These are phyloP conservation scores for Lasioglossum albipes DNA, from an alignment of 1,140 invertebrate genomes.

Conservation along the genomic window DNA sequence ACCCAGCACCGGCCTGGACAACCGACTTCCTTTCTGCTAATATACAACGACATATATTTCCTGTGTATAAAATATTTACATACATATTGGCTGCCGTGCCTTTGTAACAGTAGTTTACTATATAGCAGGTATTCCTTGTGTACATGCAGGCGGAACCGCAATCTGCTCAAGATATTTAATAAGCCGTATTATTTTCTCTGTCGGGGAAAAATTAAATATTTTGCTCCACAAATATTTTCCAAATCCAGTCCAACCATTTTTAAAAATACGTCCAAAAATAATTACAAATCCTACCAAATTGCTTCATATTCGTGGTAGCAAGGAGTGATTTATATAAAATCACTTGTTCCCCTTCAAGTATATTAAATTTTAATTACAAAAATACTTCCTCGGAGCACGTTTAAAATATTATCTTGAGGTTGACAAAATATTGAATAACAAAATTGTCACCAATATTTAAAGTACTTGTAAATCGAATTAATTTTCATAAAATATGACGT, in stretches of 20 bases:
- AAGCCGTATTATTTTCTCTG: neutral
- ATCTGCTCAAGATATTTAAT: neutral
- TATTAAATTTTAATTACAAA: too few species aligned
- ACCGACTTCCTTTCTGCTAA: slow-evolving; percentile 6
- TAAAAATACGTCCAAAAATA: too few species aligned
- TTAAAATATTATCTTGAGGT: too few species aligned
- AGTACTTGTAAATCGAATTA: too few species aligned
- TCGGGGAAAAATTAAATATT: neutral
- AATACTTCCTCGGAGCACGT: too few species aligned
- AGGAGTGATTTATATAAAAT: too few species aligned
- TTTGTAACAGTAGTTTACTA: neutral
- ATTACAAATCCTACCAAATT: too few species aligned
- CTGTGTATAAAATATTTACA: slow-evolving; percentile 12
- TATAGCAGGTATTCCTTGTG: neutral
- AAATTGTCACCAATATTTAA: too few species aligned
- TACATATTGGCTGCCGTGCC: slow-evolving; percentile 3
- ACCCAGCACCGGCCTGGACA: neutral
- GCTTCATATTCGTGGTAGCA: too few species aligned
- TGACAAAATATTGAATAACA: too few species aligned
- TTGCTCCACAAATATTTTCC: neutral
- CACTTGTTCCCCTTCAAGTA: too few species aligned
- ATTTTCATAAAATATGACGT: too few species aligned
- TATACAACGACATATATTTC: slow-evolving; percentile 23
- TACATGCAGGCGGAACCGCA: neutral
- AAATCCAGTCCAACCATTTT: neutral